Evolutionary conservation across 2,888 invertebrate genomes (phyloP).

Genomic region (Dyspetes luteomarginatus): DNA sequence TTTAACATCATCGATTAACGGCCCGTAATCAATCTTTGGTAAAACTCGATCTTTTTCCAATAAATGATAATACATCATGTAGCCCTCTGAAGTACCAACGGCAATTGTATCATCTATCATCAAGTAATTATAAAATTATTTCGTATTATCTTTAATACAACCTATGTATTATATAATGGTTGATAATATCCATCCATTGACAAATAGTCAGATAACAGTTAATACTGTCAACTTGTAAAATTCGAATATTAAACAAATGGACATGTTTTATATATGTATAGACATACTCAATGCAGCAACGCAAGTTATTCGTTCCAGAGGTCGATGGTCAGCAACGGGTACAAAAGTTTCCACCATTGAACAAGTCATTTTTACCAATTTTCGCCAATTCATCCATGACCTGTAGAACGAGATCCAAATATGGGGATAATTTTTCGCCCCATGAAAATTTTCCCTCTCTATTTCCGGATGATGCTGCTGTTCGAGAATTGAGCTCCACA

Average conservation of each 20-base stretch:
- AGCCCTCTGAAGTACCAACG: conserved; percentile 74
- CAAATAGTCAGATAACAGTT: neutral
- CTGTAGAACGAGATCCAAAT: conserved; percentile 71
- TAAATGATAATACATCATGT: conserved; percentile 70
- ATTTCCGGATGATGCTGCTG: conserved; percentile 63
- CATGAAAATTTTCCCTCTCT: conserved; percentile 54
- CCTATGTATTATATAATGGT: neutral
- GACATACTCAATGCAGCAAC: conserved; percentile 67
- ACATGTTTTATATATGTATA: neutral
- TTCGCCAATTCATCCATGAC: conserved; percentile 71
- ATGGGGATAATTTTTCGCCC: conserved; percentile 49
- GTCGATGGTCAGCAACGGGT: conserved; percentile 58
- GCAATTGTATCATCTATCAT: conserved; percentile 72
- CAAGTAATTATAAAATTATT: no score
- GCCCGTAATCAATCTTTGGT: conserved; percentile 68
- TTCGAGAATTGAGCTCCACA: conserved; percentile 70
- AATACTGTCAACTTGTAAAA: no score
- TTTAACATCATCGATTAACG: conserved; percentile 69
- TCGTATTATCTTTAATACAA: neutral
- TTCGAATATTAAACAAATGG: no score
- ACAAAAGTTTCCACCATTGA: conserved; percentile 39
- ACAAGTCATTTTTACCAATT: conserved; percentile 60
- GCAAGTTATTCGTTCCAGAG: conserved; percentile 71
- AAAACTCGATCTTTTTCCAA: conserved; percentile 58
- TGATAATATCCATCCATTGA: neutral